Conservation (phyloP, 2,797 vertebrate genomes). For the Thalassophryne amazonica region DNA sequence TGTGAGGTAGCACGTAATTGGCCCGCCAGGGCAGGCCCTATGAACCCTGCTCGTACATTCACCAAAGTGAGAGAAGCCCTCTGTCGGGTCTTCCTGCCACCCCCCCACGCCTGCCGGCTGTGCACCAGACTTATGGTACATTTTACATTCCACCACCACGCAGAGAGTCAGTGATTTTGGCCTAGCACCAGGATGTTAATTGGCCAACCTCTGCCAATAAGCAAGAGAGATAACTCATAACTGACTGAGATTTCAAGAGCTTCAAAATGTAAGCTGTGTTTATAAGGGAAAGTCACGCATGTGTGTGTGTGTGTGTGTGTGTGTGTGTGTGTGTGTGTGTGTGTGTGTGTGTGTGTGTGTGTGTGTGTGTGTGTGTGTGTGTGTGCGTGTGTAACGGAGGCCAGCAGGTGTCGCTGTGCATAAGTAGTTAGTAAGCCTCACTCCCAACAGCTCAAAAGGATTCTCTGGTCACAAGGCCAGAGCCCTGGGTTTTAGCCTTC, state of each 20-base stretch:
- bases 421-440: too few species aligned
- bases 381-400: too few species aligned
- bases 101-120: slow-evolving; percentile 57
- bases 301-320: too few species aligned
- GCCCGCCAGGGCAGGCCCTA: slow-evolving; percentile 29
- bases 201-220: slow-evolving; percentile 71
- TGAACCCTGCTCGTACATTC: slow-evolving; percentile 46
- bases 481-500: too few species aligned
- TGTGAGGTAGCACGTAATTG: slow-evolving; percentile 22
- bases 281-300: too few species aligned
- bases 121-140: slow-evolving; percentile 74
- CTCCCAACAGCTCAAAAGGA: too few species aligned
- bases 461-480: too few species aligned
- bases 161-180: slow-evolving; percentile 66
- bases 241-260: slow-evolving; percentile 59
- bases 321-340: too few species aligned
- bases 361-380: too few species aligned
- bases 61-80: slow-evolving; percentile 43
- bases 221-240: slow-evolving; percentile 68
- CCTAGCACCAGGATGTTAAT: slow-evolving; percentile 70
- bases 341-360: too few species aligned
- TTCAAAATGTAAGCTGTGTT: too few species aligned
- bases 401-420: too few species aligned
- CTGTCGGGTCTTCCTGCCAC: slow-evolving; percentile 59
- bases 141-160: slow-evolving; percentile 71